Conservation (phyloP, 2,888 invertebrate genomes). For the Limnephilus lunatus region DNA sequence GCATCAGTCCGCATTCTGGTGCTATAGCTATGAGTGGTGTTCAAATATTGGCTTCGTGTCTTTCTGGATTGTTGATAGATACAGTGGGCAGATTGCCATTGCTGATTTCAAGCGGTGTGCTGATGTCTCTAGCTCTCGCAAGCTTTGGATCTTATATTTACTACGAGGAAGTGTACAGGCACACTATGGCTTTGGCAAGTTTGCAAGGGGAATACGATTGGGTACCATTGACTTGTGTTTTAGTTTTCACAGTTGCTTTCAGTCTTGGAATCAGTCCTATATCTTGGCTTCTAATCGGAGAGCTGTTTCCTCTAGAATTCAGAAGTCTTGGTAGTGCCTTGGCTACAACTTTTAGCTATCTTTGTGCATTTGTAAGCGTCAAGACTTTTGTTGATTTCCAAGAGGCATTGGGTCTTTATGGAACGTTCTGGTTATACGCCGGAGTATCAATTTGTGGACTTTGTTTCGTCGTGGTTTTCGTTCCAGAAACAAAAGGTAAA, state of each 20-base stretch:
- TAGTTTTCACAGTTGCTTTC: constrained; percentile 90
- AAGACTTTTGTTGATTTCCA: constrained; percentile 90
- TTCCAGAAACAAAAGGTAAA: constrained; percentile 94
- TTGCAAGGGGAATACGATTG: constrained; percentile 82
- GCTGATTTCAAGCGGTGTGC: constrained; percentile 87
- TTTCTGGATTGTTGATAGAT: constrained; percentile 91
- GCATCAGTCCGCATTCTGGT: constrained; percentile 88
- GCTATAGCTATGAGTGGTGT: constrained; percentile 91
- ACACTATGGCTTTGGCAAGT: constrained; percentile 68
- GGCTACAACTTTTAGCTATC: constrained; percentile 89
- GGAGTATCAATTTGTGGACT: constrained; percentile 87
- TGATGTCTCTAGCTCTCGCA: constrained; percentile 90
- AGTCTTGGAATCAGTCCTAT: constrained; percentile 88
- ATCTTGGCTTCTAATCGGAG: constrained; percentile 84
- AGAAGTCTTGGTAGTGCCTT: constrained; percentile 83
- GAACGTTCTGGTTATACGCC: constrained; percentile 92
- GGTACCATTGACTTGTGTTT: constrained; percentile 90
- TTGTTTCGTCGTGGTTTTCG: constrained; percentile 88
- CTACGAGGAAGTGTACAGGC: constrained; percentile 81
- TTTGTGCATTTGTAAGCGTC: constrained; percentile 90
- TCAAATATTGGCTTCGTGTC: constrained; percentile 87
- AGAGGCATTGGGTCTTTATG: constrained; percentile 84
- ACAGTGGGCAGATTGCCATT: constrained; percentile 90
- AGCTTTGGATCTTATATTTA: constrained; percentile 92
- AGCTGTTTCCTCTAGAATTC: constrained; percentile 84